Evolutionary conservation across 2,888 invertebrate genomes (phyloP), one percentile per base, ranked within the genome.

Genomic region (Clostera curtula): DNA sequence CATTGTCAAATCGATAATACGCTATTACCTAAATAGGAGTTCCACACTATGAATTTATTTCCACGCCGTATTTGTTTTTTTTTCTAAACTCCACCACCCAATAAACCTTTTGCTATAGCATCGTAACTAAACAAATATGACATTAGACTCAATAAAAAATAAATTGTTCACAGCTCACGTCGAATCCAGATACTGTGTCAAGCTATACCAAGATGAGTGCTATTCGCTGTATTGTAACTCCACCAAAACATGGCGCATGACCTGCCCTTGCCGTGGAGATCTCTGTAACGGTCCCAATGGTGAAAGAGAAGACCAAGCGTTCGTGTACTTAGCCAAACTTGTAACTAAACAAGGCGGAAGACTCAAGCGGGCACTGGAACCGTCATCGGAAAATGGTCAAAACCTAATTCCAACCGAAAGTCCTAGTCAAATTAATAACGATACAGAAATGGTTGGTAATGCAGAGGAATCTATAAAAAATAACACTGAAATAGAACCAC

Each of bases 151-250:
- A n/a, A n/a, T n/a, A n/a, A n/a, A n/a, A n/a, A n/a, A n/a, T n/a
- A n/a, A n/a, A n/a, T n/a, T n/a, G n/a, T 47, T 56, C 48, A 28
- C 67, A 83, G 83, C 77, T 2, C 67, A 74, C 45, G 41, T 56
- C 3, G 80, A 79, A 36, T 82, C 82, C 12, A 65, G 80, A 43
- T 61, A 68, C 37, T 83, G 83, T 43, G 76, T 79, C 5, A 82
- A 80, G 42, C 47, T 74, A 8, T 79, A 83, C 34, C 77, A 79
- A 61, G 79, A 82, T 31, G 80, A 80, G 52, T 83, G 82, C 50
- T 80, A 79, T 42, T 58, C 71, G 2, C 38, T 71, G 12, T 82
- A 64, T 43, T 83, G 83, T 49, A 79, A 76, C 49, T 61, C 80
- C 0, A 73, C 75, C 1, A 69, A 60, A 29, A 72, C 65, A 1